phyloP scores from a whole-genome alignment of 2,797 vertebrate genomes.

The Cyclopterus lumpus region DNA sequence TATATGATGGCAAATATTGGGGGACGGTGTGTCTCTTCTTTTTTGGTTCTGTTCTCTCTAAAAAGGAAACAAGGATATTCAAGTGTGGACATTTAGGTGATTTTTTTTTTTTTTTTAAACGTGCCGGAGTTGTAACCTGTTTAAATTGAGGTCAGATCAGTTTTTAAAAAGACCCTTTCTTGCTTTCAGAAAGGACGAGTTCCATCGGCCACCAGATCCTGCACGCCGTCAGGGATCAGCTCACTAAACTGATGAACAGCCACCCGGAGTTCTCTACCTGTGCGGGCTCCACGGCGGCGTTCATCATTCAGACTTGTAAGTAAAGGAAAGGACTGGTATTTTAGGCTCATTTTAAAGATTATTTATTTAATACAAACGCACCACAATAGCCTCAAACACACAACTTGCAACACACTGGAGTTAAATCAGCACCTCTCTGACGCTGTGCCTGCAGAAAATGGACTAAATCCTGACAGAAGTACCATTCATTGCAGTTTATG shows the following conservation, averaged over 20 bases:
- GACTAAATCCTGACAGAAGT: not conserved
- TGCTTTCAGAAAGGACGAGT: conserved; percentile 80
- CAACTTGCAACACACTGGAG: too few species aligned
- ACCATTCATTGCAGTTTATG: not conserved
- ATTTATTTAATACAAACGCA: too few species aligned
- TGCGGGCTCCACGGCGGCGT: conserved; percentile 89
- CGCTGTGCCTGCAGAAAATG: not conserved
- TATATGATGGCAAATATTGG: not conserved
- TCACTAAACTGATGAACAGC: conserved; percentile 81
- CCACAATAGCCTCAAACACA: too few species aligned
- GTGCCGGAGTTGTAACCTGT: not conserved
- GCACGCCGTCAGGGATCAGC: conserved; percentile 80
- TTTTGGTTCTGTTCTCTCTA: not conserved
- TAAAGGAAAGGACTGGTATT: too few species aligned
- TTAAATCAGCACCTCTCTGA: too few species aligned
- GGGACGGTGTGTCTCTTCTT: not conserved
- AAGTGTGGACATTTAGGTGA: not conserved
- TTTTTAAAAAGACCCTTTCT: too few species aligned
- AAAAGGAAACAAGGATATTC: too few species aligned
- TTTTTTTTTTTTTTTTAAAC: too few species aligned
- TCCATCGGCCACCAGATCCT: conserved; percentile 81
- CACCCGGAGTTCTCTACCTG: conserved; percentile 85
- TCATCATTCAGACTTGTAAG: conserved; percentile 91
- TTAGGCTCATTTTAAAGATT: too few species aligned
- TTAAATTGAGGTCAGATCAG: too few species aligned